phyloP scores from a whole-genome alignment of 1,140 invertebrate species.

The Zeugodacus cucurbitae region DNA sequence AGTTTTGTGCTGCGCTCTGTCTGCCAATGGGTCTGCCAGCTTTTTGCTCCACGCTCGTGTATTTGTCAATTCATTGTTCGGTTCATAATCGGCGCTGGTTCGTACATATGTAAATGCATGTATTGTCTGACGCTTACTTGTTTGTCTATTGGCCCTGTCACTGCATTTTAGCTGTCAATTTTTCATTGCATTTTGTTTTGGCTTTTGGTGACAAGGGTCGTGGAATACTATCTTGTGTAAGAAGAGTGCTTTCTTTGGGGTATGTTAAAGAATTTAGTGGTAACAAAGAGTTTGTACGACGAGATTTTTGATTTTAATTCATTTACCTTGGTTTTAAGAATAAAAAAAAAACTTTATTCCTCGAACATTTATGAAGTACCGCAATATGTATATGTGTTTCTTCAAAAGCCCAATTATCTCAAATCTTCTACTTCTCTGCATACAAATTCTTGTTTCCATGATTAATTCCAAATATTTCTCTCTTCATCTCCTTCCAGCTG shows the following conservation, averaged over 20 bases:
- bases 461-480: too few species aligned
- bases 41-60: neutral
- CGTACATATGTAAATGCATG: neutral
- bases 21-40: neutral
- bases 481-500: slow-evolving; percentile 49
- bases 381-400: too few species aligned
- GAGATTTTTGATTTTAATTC: too few species aligned
- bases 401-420: too few species aligned
- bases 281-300: too few species aligned
- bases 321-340: too few species aligned
- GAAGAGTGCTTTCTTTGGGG: too few species aligned
- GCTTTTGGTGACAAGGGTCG: neutral
- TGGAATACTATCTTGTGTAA: neutral
- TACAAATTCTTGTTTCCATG: too few species aligned
- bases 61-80: neutral
- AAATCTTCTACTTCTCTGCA: too few species aligned
- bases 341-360: too few species aligned
- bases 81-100: neutral
- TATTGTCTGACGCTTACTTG: neutral
- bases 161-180: neutral
- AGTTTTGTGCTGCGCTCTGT: neutral
- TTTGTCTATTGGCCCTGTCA: neutral
- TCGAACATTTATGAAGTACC: too few species aligned
- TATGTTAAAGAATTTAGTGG: too few species aligned
- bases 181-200: neutral